Evolutionary conservation across 2,113 vertebrate genomes (phyloP), one percentile per base, ranked within the genome.

Genomic region (Rhabdomys dilectus): DNA sequence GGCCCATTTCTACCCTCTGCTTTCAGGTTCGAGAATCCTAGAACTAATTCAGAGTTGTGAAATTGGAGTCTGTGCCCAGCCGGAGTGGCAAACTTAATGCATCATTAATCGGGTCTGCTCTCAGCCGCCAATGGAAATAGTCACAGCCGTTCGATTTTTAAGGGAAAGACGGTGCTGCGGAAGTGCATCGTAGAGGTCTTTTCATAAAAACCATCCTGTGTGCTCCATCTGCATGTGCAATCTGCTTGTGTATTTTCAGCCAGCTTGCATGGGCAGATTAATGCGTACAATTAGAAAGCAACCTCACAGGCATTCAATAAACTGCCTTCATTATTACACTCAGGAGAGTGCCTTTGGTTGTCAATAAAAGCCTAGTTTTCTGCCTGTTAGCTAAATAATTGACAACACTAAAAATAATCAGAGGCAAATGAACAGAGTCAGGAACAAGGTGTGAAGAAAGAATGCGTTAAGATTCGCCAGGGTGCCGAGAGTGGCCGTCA

Each of bases 311-410:
- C 99, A 95, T 99, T 99, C 98, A 96, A 99, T 98, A 98, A 99
- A 99, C 98, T 98, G 98, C 98, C 98, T 99, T 98, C 98, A 98
- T 98, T 98, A 99, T 98, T 98, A 98, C 97, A 99, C 98, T 98
- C 98, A 98, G 96, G 99, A 98, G 98, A 99, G 99, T 97, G 98
- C 98, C 99, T 99, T 97, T 98, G 98, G 98, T 98, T 98, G 98
- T 98, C 98, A 98, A 98, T 98, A 99, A 98, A 98, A 98, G 98
- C 98, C 98, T 98, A 98, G 98, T 98, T 99, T 99, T 98, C 98
- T 99, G 98, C 98, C 98, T 98, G 98, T 99, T 99, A 98, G 98
- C 98, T 98, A 99, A 99, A 99, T 99, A 99, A 98, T 98, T 98
- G 98, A 98, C 98, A 98, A 98, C 4, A 97, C 97, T 98, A 98